Base-by-base conservation (phyloP, 2,113 vertebrate genomes). In the Steatornis caripensis region DNA sequence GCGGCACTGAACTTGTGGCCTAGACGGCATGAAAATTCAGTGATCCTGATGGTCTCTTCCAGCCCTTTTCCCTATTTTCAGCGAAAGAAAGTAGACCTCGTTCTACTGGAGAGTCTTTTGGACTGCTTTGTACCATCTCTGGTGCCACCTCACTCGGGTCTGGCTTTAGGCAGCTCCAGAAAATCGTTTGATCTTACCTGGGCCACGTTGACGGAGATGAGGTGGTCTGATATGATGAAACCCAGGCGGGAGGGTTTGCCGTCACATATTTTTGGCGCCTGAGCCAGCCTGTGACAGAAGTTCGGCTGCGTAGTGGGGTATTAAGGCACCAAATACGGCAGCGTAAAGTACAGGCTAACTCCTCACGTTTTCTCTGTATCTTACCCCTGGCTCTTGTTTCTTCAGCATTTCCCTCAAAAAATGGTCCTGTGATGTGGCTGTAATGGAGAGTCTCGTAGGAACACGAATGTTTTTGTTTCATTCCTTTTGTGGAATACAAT, bases 311-410 rank as follows among this genome's bases (percentile, higher is more conserved):
- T 6, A 20, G 16, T 0, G 3, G 54, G 24, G 15, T 43, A 26
- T 53, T 37, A 23, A 62, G 55, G 30, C 29, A 32, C 43, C 46
- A 77, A 87, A 76, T 39, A 32, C 0, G 3, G 49, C 24, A 41
- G 16, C 24, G 30, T 30, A 15, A 86, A 89, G 53, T 19, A 11
- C 0, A 64, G 37, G 15, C 37, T 8, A 32, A 41, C 8, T 69
- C 22, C 30, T 11, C 8, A 1, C 3, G 0, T 48, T 80, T 65
- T 32, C 45, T 58, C 45, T 30, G 0, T 11, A 4, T 21, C 11
- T 71, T 61, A 5, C 54, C 39, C 43, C 61, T 45, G 39, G 15
- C 9, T 22, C 46, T 32, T n/a, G 12, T 19, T 49, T 45, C 53
- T 48, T 55, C 34, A 53, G 13, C 57, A 7, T 54, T 66, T 61